phyloP scores from a whole-genome alignment of 2,888 invertebrate genomes.

The Halocaridina rubra region DNA sequence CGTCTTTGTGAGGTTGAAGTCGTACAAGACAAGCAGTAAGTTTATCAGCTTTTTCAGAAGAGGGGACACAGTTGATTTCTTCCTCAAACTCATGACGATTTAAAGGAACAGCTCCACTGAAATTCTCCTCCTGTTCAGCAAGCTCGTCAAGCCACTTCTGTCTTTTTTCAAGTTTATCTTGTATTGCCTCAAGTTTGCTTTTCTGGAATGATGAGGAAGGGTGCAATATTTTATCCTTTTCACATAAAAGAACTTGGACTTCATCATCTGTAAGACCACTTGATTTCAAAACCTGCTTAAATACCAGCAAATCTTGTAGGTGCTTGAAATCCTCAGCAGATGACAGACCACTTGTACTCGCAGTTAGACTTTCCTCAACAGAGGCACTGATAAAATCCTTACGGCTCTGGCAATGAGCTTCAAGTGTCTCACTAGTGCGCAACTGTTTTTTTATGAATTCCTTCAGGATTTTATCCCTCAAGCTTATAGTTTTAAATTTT shows the following conservation, averaged over 20 bases:
- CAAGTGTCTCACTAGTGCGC: constrained; percentile 2
- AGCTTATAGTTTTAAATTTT: not conserved
- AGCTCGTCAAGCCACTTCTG: constrained; percentile 12
- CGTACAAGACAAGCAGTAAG: constrained; percentile 24
- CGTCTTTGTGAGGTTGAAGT: constrained; percentile 31
- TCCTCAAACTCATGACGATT: constrained; percentile 47
- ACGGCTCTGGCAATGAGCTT: constrained; percentile 12
- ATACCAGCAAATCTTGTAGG: not conserved
- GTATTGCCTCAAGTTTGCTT: constrained; percentile 17
- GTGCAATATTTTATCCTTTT: not conserved
- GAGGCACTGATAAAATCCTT: constrained; percentile 13
- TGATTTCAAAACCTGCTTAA: constrained; percentile 28
- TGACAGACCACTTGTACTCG: constrained; percentile 23
- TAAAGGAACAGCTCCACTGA: constrained; percentile 28
- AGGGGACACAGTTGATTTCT: constrained; percentile 2
- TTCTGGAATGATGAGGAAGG: constrained; percentile 9
- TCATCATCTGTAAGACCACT: constrained; percentile 43
- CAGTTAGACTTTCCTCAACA: constrained; percentile 28
- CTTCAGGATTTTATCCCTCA: constrained; percentile 47
- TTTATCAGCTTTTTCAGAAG: constrained; percentile 2
- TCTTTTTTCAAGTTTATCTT: constrained; percentile 9
- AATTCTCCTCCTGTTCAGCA: not conserved
- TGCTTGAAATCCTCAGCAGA: constrained; percentile 26
- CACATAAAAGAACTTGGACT: constrained; percentile 23
- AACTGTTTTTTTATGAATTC: constrained; percentile 30